phyloP scores from a whole-genome alignment of 2,113 vertebrate species.

The Pholis gunnellus region DNA sequence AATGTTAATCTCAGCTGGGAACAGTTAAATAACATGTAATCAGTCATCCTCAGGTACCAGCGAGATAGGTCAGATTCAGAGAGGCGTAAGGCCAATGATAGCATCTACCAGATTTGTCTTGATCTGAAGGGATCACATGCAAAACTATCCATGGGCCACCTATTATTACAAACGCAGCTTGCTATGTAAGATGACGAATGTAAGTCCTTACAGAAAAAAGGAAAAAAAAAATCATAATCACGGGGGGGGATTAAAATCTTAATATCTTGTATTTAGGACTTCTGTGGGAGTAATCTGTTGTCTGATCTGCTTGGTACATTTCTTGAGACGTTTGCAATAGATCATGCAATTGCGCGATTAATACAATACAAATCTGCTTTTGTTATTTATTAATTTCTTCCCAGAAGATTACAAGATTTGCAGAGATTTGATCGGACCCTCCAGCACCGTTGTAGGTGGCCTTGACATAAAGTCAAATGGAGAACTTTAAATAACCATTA shows the following conservation, averaged over 20 bases:
- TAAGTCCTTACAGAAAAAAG: conserved; percentile 86
- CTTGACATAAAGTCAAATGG: conserved; percentile 67
- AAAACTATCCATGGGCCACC: conserved; percentile 59
- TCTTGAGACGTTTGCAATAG: conserved; percentile 84
- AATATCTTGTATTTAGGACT: conserved; percentile 89
- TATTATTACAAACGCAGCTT: conserved; percentile 76
- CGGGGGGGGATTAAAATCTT: conserved; percentile 89
- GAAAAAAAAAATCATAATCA: conserved; percentile 87
- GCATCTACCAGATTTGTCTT: conserved; percentile 69
- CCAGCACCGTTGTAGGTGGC: conserved; percentile 55
- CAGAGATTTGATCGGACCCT: conserved; percentile 80
- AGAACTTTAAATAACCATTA: conserved; percentile 78
- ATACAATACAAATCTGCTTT: conserved; percentile 90
- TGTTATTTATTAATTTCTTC: conserved; percentile 80
- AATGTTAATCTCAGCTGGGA: conserved; percentile 58
- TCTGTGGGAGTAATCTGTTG: conserved; percentile 77
- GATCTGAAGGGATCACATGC: conserved; percentile 71
- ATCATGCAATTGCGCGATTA: conserved; percentile 89
- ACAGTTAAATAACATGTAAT: conserved; percentile 69
- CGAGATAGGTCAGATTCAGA: conserved; percentile 42
- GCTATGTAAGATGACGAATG: conserved; percentile 85
- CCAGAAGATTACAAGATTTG: conserved; percentile 90
- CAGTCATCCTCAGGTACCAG: conserved; percentile 67
- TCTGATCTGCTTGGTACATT: conserved; percentile 81
- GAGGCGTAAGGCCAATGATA: conserved; percentile 57